These are phyloP conservation scores for Drosophila prolongata DNA, from an alignment of 2,888 invertebrate genomes.

Conservation along the genomic window DNA sequence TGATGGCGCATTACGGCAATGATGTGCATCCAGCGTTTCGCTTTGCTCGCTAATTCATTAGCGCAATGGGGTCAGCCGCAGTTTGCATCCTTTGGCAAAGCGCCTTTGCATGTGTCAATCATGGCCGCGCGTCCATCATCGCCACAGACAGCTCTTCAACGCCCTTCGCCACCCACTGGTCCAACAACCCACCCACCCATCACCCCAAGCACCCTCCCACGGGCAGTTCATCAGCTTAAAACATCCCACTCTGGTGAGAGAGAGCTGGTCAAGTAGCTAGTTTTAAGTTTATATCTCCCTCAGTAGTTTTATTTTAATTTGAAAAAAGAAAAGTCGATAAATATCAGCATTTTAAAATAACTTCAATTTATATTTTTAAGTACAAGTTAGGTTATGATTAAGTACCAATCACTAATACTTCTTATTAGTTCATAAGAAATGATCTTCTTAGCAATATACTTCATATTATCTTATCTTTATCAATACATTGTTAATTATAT, in stretches of 20 bases:
- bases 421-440: too few species aligned
- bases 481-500: background rate
- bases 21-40: slow-evolving; percentile 25
- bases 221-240: slow-evolving; percentile 47
- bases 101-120: slow-evolving; percentile 47
- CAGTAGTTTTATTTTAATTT: too few species aligned
- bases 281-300: too few species aligned
- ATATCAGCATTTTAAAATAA: too few species aligned
- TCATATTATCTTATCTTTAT: too few species aligned
- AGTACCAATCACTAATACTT: too few species aligned
- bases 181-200: too few species aligned
- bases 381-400: too few species aligned
- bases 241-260: slow-evolving; percentile 1
- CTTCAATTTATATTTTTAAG: too few species aligned
- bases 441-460: too few species aligned
- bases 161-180: slow-evolving; percentile 1
- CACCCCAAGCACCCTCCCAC: slow-evolving; percentile 2
- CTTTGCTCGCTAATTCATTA: slow-evolving; percentile 45
- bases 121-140: slow-evolving; percentile 34
- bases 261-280: slow-evolving; percentile 10
- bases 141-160: slow-evolving; percentile 24
- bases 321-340: too few species aligned
- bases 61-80: slow-evolving; percentile 43
- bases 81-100: slow-evolving; percentile 34
- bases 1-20: slow-evolving; percentile 13